Evolutionary conservation across 1,140 invertebrate genomes (phyloP), one percentile per base, ranked within the genome.

Genomic region (Vanessa atalanta): DNA sequence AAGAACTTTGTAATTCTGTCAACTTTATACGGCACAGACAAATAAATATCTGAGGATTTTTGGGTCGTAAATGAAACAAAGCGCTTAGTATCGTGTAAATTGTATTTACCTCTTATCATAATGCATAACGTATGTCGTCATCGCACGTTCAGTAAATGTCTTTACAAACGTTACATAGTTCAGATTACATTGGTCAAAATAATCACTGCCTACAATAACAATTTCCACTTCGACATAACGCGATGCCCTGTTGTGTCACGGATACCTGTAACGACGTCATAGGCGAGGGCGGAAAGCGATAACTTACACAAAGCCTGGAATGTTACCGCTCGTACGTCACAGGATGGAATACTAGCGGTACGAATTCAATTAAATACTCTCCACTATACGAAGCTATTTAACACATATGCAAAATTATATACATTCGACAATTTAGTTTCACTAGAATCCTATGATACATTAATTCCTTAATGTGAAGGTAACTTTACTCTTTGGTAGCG

Each of bases 401-500:
- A 85, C 83, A 75, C 68, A 75, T 71, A 86, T 82, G 83, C 86
- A 76, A 90, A 87, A 88, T 88, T 92, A 90, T 92, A 87, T 88
- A 92, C 88, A 92, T 83, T 71, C 69, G 73, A 71, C 73, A 69
- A 71, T 75, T 70, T 69, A 9, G 37, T 43, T 88, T 85, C 67
- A 83, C 85, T 86, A 88, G 84, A 78, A 77, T 73, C 69, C 84
- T 92, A 89, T 87, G 82, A 83, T 88, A 92, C 88, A 90, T 85
- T 85, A 87, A 89, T 79, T 85, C 81, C 88, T 88, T 89, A 90
- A 83, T 77, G 84, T 86, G 88, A 89, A 87, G 90, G 90, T 92
- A 92, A 92, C 90, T 88, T 86, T 86, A 91, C 82, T 92, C 90
- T 92, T 92, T 92, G 90, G 90, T 92, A 89, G 89, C 87, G 85